Base-by-base conservation (phyloP, 1,140 invertebrate species). In the Schmidtea mediterranea region DNA sequence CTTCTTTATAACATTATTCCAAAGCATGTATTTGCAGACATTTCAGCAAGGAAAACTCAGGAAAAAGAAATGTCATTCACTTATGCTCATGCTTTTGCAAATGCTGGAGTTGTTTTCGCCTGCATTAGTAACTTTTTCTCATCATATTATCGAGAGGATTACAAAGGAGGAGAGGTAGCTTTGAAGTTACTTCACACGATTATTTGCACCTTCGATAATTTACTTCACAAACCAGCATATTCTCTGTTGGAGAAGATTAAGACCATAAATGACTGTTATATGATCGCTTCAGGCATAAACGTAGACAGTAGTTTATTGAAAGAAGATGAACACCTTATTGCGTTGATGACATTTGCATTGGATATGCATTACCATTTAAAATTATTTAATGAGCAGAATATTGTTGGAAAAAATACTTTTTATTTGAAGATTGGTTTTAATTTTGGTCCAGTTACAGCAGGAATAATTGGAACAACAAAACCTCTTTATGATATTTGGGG, bases 401-500 rank as follows among this genome's bases (percentile, higher is more conserved):
- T 68, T 49, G 87, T 89, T 58, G 81, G 86, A 63, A 72, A 89
- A 45, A 77, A 83, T 10, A 32, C 26, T 62, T 73, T 73, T 90
- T 36, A 76, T 82, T 12, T 60, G 90, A 13, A 73, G 82, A 67
- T 74, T 51, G 72, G 73, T 16, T 71, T 63, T 53, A 73, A 73
- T 59, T 66, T 62, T 56, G 86, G 86, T 0, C 82, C 87, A 55
- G 81, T 90, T 0, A 87, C 82, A 0, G 82, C 83, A 0, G 89
- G 87, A 2, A 84, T 95, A 0, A 90, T 94, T 43, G 87, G 87
- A 0, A 90, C 84, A 0, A 80, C 80, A 0, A 94, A 92, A 59
- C 68, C 92, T 15, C 83, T 86, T 58, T 95, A 90, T 55, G 89
- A 94, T 62, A 92, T 95, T 48, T 95, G 89, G 89, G 87, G 89